Percentiles rank a stretch among this genome's conserved stretches.
phyloP scores from a whole-genome alignment of 2,113 vertebrate genomes.

The Sapajus apella region DNA sequence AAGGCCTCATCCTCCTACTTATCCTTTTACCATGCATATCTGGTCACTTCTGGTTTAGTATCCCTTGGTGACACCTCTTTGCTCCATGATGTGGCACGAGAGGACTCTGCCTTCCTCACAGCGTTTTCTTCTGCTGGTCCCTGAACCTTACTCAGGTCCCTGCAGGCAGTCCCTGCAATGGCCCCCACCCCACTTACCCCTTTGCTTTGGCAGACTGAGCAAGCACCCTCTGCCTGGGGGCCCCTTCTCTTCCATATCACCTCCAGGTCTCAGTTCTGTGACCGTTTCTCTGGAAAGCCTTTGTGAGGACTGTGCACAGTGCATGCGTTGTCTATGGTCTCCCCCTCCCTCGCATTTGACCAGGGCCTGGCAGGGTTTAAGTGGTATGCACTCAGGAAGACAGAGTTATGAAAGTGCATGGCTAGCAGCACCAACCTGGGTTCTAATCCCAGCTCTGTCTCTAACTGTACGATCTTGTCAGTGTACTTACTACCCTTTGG shows the following conservation, averaged over 20 bases:
- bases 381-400: neutral
- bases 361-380: neutral
- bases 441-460: neutral
- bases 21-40: neutral
- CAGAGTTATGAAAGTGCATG: neutral
- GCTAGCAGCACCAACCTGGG: neutral
- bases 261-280: neutral
- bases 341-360: neutral
- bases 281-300: neutral
- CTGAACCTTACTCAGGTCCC: neutral
- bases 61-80: neutral
- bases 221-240: neutral
- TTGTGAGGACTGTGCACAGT: neutral
- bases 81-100: neutral
- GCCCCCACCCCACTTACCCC: neutral
- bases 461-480: neutral
- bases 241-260: neutral
- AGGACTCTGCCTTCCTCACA: neutral
- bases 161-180: neutral
- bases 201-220: neutral
- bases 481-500: neutral
- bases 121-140: neutral
- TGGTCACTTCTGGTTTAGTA: neutral
- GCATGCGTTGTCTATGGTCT: rapidly evolving
- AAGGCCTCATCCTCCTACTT: neutral